Conservation (phyloP, 2,888 invertebrate genomes). For the Entomobrya multifasciata region DNA sequence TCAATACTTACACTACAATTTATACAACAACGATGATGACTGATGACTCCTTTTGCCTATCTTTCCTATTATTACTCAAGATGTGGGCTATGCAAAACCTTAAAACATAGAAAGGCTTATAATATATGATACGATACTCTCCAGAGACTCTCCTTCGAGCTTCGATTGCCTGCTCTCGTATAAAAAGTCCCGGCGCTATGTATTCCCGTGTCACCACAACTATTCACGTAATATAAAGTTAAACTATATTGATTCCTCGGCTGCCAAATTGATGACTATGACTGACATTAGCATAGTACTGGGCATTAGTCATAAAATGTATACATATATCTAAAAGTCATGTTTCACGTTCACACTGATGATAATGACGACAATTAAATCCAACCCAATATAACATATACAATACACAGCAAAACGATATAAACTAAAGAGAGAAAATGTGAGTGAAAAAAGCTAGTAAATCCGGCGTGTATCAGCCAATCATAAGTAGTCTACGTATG, state of each 20-base stretch:
- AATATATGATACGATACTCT: not conserved
- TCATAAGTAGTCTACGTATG: not conserved
- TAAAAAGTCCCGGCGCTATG: not conserved
- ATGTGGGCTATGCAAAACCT: slow-evolving; percentile 40
- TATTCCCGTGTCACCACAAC: too few species aligned
- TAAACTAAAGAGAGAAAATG: slow-evolving; percentile 1
- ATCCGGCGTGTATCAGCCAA: slow-evolving; percentile 12
- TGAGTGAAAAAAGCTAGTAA: slow-evolving; percentile 34
- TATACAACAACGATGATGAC: not conserved
- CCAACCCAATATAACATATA: not conserved
- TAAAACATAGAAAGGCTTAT: slow-evolving; percentile 30
- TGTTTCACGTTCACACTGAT: slow-evolving; percentile 22
- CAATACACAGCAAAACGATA: not conserved
- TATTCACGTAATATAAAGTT: too few species aligned
- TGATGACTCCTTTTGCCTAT: slow-evolving; percentile 24
- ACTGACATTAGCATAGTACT: too few species aligned
- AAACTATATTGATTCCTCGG: too few species aligned
- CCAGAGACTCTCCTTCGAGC: too few species aligned
- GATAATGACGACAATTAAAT: slow-evolving; percentile 37
- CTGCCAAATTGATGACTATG: too few species aligned
- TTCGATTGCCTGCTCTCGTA: too few species aligned
- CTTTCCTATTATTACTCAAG: slow-evolving; percentile 32
- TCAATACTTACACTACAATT: not conserved
- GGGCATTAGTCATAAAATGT: not conserved
- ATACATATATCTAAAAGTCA: not conserved